Evolutionary conservation across 2,113 vertebrate genomes (phyloP), one percentile per base, ranked within the genome.

Genomic region (Tetrax tetrax): DNA sequence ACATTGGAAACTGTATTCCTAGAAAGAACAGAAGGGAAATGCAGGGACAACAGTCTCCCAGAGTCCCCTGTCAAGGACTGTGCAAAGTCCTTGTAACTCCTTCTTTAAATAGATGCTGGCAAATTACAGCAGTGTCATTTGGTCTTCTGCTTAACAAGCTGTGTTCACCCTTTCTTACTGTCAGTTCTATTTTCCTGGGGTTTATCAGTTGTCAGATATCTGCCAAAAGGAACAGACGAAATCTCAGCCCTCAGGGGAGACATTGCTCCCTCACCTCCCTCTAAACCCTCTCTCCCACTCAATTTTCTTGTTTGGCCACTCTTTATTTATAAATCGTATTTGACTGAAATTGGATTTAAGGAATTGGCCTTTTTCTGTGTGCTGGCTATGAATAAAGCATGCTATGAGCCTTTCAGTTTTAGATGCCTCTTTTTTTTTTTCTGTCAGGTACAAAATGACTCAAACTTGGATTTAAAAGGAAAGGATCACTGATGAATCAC

Each of bases 171-270:
- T 92, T 97, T 91, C 95, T 87, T 83, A 57, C 84, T 90, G 92
- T 90, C 93, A 96, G 74, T 48, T 96, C 89, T 87, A 3, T 94
- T 96, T 97, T 96, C 82, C 80, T 9, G 0, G 65, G 83, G 50
- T 95, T 95, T 96, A 87, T 95, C 90, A 82, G 80, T 77, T 87
- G 83, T 96, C 94, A 96, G 83, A 94, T 94, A 95, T 92, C 90
- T 96, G 93, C 90, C 93, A 83, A 90, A 81, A 89, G 70, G 35
- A 96, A 35, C 91, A 97, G 95, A 96, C 72, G 92, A 96, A 93
- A 90, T 85, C 92, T 86, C 87, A 94, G 66, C 47, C 80, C 95
- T 92, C 80, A 50, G 78, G 95, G 84, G 84, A 94, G 71, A 74
- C 0, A 0, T 68, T 91, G 45, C 75, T 94, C 71, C 70, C 60